Conservation (phyloP, 2,888 invertebrate species). For the Trissolcus brochymenae region DNA sequence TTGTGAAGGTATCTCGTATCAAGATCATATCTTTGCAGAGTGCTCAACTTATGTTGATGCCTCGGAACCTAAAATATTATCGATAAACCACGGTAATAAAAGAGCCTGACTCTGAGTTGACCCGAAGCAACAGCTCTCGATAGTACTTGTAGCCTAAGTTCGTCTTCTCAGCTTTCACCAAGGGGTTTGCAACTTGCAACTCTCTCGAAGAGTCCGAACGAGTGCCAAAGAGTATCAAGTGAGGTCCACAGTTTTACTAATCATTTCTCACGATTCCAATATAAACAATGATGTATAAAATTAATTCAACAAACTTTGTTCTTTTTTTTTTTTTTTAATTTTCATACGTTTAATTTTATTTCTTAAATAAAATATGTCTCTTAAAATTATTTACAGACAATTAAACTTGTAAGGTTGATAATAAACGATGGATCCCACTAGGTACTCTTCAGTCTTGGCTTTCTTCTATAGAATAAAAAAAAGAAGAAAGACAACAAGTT, state of each 20-base stretch:
- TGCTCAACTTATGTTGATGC: constrained; percentile 3
- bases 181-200: no score
- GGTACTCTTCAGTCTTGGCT: neutral
- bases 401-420: no score
- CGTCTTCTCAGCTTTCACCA: constrained; percentile 24
- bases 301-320: no score
- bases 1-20: neutral
- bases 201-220: no score
- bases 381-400: no score
- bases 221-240: no score
- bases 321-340: no score
- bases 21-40: neutral
- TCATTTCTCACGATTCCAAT: no score
- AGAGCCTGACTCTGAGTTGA: constrained; percentile 22
- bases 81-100: constrained; percentile 20
- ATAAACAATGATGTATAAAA: no score
- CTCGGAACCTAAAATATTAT: constrained; percentile 22
- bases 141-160: constrained; percentile 40
- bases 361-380: no score
- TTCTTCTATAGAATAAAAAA: constrained; percentile 12
- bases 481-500: constrained; percentile 12
- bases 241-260: neutral
- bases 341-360: no score
- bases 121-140: constrained; percentile 37
- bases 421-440: no score